These are phyloP conservation scores for Acleris cristana DNA, from an alignment of 2,888 invertebrate genomes.

Conservation along the genomic window DNA sequence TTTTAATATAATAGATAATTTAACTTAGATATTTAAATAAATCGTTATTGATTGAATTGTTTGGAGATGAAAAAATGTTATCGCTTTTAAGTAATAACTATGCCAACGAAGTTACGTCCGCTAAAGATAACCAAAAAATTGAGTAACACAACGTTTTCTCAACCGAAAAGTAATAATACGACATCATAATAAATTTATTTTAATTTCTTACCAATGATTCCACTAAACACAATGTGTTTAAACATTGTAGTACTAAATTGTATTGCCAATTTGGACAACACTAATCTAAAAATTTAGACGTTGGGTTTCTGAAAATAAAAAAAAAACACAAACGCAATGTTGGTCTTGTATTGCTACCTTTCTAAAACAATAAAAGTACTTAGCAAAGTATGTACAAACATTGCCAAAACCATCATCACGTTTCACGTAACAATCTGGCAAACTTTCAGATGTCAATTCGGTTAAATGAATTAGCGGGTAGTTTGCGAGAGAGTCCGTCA, in stretches of 20 bases:
- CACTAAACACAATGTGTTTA: conserved; percentile 57
- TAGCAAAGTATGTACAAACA: conserved; percentile 28
- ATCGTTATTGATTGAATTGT: too few relatives aligned
- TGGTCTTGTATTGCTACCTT: conserved; percentile 47
- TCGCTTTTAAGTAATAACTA: too few relatives aligned
- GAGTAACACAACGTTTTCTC: too few relatives aligned
- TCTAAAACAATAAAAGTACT: background rate
- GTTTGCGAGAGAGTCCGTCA: conserved; percentile 45
- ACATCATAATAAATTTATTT: conserved; percentile 64
- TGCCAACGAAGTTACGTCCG: conserved; percentile 19
- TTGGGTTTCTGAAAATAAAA: conserved; percentile 67
- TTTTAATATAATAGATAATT: too few relatives aligned
- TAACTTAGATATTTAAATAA: too few relatives aligned
- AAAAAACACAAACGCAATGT: conserved; percentile 50
- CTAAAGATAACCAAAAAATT: background rate
- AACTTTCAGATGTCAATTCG: conserved; percentile 43
- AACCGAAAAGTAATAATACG: conserved; percentile 38
- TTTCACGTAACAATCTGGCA: conserved; percentile 64
- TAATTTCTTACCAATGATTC: conserved; percentile 69
- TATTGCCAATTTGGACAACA: conserved; percentile 61
- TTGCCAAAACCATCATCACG: conserved; percentile 63
- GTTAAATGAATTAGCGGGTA: background rate
- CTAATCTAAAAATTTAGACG: conserved; percentile 47
- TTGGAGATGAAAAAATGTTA: too few relatives aligned
- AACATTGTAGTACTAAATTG: conserved; percentile 53